phyloP scores from a whole-genome alignment of 1,140 invertebrate species.

The Solenopsis invicta region DNA sequence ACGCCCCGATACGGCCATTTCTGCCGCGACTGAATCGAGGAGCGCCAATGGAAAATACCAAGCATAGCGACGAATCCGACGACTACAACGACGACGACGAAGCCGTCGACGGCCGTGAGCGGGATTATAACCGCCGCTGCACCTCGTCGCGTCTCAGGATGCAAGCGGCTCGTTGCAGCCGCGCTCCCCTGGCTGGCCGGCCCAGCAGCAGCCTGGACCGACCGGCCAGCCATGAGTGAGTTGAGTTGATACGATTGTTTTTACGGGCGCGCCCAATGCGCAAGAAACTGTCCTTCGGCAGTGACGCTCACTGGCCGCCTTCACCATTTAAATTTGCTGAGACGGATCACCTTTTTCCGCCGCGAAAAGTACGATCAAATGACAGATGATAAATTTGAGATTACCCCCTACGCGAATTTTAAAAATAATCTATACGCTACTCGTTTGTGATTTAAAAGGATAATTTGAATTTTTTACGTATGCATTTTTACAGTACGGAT shows the following conservation, averaged over 20 bases:
- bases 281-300: constrained; percentile 86
- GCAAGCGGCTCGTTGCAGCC: constrained; percentile 54
- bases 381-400: neutral
- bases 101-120: constrained; percentile 65
- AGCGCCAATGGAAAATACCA: constrained; percentile 85
- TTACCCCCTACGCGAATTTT: neutral
- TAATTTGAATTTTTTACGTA: neutral
- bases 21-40: constrained; percentile 83
- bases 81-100: constrained; percentile 67
- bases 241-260: constrained; percentile 85
- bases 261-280: constrained; percentile 83
- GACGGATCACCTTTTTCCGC: neutral
- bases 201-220: constrained; percentile 64
- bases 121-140: constrained; percentile 32
- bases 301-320: constrained; percentile 81
- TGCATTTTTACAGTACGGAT: neutral
- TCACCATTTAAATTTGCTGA: constrained; percentile 70
- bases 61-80: constrained; percentile 83
- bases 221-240: constrained; percentile 80
- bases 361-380: neutral
- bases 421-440: neutral
- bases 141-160: constrained; percentile 65
- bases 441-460: neutral
- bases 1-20: constrained; percentile 83
- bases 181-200: constrained; percentile 45